These are phyloP conservation scores for Prosapia bicincta DNA, from an alignment of 2,888 invertebrate species.

Conservation along the genomic window DNA sequence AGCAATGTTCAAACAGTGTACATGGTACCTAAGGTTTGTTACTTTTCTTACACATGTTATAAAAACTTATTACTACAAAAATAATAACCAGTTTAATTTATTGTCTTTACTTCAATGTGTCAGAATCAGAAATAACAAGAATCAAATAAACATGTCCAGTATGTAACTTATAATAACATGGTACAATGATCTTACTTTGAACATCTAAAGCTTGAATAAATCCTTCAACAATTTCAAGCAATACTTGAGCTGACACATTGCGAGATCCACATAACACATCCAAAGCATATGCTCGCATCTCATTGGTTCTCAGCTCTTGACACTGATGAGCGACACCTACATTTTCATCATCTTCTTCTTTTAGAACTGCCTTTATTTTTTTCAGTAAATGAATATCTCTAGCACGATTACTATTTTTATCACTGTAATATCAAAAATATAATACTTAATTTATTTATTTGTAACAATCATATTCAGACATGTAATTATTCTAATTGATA, in stretches of 20 bases:
- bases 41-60: too few species aligned
- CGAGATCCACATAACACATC: constrained; percentile 66
- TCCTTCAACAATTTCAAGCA: constrained; percentile 50
- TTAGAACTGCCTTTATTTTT: constrained; percentile 65
- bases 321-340: constrained; percentile 53
- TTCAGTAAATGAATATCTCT: constrained; percentile 84
- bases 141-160: not conserved
- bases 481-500: too few species aligned
- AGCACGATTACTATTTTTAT: constrained; percentile 80
- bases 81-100: constrained; percentile 4
- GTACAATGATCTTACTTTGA: constrained; percentile 12
- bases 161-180: not conserved
- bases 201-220: constrained; percentile 44
- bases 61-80: too few species aligned
- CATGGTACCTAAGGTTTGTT: too few species aligned
- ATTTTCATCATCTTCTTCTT: constrained; percentile 45
- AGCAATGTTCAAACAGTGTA: too few species aligned
- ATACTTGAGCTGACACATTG: constrained; percentile 58
- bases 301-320: constrained; percentile 64
- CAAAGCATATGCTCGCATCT: constrained; percentile 66
- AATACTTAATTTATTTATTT: too few species aligned
- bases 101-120: constrained; percentile 4
- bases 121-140: not conserved
- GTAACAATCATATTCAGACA: too few species aligned
- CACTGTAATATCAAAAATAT: constrained; percentile 51